These are phyloP conservation scores for Etheostoma spectabile DNA, from an alignment of 2,113 vertebrate species.

Conservation along the genomic window DNA sequence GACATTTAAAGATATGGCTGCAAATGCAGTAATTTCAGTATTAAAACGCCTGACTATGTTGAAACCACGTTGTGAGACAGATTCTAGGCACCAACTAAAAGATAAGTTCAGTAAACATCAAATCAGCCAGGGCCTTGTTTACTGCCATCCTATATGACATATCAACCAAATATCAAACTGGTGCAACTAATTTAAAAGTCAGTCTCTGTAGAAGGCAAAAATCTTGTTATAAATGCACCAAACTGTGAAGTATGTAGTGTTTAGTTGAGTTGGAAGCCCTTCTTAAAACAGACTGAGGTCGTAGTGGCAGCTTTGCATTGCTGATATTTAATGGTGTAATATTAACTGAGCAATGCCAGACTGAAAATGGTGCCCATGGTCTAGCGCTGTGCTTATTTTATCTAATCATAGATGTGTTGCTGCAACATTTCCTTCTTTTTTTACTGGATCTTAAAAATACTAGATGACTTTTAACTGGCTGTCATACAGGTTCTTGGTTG, in stretches of 20 bases:
- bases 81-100: neutral
- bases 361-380: neutral
- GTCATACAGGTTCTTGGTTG: neutral
- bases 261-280: no score
- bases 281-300: neutral
- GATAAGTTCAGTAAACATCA: neutral
- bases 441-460: neutral
- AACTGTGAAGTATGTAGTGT: neutral
- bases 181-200: neutral
- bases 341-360: conserved; percentile 19
- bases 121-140: conserved; percentile 8
- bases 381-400: neutral
- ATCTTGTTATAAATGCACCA: neutral
- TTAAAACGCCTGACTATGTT: no score
- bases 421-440: neutral
- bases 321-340: conserved; percentile 22
- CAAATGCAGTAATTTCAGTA: neutral
- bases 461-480: neutral
- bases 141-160: neutral
- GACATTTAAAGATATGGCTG: neutral
- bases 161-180: neutral
- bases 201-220: neutral
- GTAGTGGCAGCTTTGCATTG: neutral
- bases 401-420: conserved; percentile 16
- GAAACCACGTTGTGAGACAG: neutral